phyloP scores from a whole-genome alignment of 2,888 invertebrate species.

The Aspidiotus destructor region DNA sequence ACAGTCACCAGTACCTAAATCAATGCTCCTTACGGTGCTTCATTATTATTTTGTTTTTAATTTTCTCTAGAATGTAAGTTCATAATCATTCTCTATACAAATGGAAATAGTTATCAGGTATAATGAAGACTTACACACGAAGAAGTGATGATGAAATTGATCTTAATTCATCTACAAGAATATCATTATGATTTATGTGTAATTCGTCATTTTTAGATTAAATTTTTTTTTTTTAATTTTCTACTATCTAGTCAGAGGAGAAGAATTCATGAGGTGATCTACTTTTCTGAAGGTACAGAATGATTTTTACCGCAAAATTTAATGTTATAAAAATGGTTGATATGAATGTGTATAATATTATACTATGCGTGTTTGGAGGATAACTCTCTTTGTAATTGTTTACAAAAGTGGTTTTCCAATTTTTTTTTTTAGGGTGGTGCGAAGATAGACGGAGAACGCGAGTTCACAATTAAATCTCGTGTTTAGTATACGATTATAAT shows the following conservation, averaged over 20 bases:
- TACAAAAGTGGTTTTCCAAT: not conserved
- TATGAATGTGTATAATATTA: no score
- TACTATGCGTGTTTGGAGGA: no score
- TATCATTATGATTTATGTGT: not conserved
- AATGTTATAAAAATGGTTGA: no score
- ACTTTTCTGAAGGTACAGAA: conserved; percentile 5
- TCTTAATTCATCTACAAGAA: not conserved
- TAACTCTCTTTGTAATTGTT: no score
- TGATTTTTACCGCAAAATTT: conserved; percentile 4
- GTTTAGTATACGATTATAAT: conserved; percentile 26
- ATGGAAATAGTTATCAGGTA: no score
- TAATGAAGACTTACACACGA: no score
- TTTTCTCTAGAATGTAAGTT: not conserved
- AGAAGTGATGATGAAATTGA: no score
- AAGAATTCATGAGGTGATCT: conserved; percentile 11
- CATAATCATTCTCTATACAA: no score
- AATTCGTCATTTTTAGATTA: conserved; percentile 17
- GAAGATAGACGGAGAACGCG: not conserved
- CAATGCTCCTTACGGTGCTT: conserved; percentile 29
- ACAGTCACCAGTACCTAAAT: conserved; percentile 27
- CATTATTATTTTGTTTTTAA: conserved; percentile 10
- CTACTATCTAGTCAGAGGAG: conserved; percentile 28
- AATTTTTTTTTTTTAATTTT: conserved; percentile 12
- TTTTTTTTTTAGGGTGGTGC: not conserved
- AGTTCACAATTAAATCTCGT: conserved; percentile 10